Evolutionary conservation across 1,140 invertebrate species (phyloP), one percentile per base, ranked within the genome.

Genomic region (Nilaparvata lugens): DNA sequence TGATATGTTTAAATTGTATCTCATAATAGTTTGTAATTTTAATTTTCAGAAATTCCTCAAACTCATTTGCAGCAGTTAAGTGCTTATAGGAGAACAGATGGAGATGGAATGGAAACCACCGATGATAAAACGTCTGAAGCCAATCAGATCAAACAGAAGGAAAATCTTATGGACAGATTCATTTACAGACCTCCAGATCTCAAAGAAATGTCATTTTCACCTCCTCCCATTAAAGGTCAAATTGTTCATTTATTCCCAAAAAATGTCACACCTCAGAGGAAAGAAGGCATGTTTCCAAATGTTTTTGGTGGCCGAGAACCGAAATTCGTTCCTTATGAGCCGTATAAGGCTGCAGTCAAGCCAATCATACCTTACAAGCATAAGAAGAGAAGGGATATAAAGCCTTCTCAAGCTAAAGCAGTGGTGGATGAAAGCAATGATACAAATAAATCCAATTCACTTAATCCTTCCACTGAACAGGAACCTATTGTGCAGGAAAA

Each of bases 251-350:
- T 77, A 35, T 65, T 73, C 28, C 75, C 76, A 53, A 73, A 71
- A 25, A 71, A 66, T 55, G 66, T 72, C n/a, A 70, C 56, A 23
- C 67, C 70, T 54, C 58, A 64, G 18, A 75, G 73, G 66, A 75
- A 73, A 53, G 69, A 74, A 14, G 14, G 28, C 18, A 60, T 43
- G 28, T 25, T 19, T 60, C 58, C 75, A 1, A 68, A 66, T 63
- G 71, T 72, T 1, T 66, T 80, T 18, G 84, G 84, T 71, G 79
- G 78, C 0, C 89, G 85, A 67, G 84, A 86, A 67, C 86, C 88
- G 1, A 91, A 89, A 71, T 93, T 93, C 75, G 81, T 94, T 19
- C 91, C 91, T 1, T 92, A 89, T 67, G 91, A 94, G 69, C 91
- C 91, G 0, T 93, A 92, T 67, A 88, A 90, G 70, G 89, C 83